phyloP scores from a whole-genome alignment of 2,888 invertebrate species.

The Rhyacophila evoluta region DNA sequence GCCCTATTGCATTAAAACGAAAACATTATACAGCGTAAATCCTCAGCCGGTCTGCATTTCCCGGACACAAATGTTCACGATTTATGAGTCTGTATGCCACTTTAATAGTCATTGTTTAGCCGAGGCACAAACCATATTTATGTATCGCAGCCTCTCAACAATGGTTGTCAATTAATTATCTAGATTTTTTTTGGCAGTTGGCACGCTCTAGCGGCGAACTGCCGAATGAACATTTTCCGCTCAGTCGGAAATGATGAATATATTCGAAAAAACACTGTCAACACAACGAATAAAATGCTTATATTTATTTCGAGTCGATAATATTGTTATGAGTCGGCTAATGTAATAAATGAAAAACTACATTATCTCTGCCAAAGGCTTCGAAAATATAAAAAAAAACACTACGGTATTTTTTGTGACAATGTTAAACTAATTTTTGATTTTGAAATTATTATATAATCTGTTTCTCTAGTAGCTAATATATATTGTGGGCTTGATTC shows the following conservation, averaged over 20 bases:
- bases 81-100: constrained; percentile 37
- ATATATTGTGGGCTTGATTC: too few species aligned
- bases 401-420: too few species aligned
- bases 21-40: neutral
- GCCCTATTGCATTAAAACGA: neutral
- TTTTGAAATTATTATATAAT: too few species aligned
- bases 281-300: neutral
- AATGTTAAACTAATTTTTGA: too few species aligned
- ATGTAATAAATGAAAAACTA: too few species aligned
- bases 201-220: neutral
- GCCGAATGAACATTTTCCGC: neutral
- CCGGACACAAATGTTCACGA: constrained; percentile 32
- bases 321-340: too few species aligned
- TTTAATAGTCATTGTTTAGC: constrained; percentile 34
- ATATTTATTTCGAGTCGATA: too few species aligned
- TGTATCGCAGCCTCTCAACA: constrained; percentile 32
- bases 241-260: neutral
- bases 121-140: constrained; percentile 14
- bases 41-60: constrained; percentile 23
- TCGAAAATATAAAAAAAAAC: too few species aligned
- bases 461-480: too few species aligned
- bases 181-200: constrained; percentile 27
- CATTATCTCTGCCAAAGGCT: too few species aligned
- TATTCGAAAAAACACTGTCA: neutral
- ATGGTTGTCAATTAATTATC: constrained; percentile 37